Conservation (phyloP, 2,797 vertebrate genomes). For the Hipposideros larvatus region DNA sequence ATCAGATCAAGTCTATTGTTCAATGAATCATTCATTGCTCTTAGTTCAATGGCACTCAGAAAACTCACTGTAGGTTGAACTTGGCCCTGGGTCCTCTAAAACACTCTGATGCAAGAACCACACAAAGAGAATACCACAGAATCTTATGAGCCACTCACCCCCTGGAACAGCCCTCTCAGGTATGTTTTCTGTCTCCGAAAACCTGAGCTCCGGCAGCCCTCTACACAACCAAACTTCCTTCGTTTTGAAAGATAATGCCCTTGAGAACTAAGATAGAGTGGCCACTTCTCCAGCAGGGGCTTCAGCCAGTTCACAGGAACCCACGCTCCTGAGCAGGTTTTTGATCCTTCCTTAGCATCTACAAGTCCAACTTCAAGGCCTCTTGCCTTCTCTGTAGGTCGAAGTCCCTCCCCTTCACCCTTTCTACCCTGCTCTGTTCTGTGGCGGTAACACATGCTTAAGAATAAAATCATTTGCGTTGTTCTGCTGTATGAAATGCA, state of each 20-base stretch:
- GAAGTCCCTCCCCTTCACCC: not conserved
- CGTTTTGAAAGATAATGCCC: not conserved
- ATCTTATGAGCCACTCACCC: not conserved
- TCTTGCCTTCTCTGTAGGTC: not conserved
- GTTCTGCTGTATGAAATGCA: constrained; percentile 65
- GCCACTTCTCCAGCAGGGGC: not conserved
- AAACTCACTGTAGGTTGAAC: not conserved
- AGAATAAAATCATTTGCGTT: constrained; percentile 69
- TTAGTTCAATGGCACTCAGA: not conserved
- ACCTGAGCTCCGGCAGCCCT: not conserved
- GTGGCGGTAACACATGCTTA: constrained; percentile 61
- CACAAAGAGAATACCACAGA: not conserved
- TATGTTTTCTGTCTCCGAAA: not conserved
- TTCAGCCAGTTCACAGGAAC: not conserved
- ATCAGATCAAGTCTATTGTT: not conserved
- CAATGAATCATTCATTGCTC: not conserved
- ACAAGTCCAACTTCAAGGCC: too few relatives aligned
- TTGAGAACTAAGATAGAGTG: not conserved
- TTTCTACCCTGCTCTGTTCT: constrained; percentile 34
- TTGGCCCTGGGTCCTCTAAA: not conserved
- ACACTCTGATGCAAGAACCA: not conserved
- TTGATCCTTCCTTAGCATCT: not conserved
- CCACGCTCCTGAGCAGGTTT: not conserved
- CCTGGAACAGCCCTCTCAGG: not conserved
- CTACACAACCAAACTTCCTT: not conserved